A percentile compares a stretch with the other conserved stretches of the same genome.
Evolutionary conservation across 2,113 vertebrate genomes (phyloP).

Genomic region (Gracilinanus agilis): DNA sequence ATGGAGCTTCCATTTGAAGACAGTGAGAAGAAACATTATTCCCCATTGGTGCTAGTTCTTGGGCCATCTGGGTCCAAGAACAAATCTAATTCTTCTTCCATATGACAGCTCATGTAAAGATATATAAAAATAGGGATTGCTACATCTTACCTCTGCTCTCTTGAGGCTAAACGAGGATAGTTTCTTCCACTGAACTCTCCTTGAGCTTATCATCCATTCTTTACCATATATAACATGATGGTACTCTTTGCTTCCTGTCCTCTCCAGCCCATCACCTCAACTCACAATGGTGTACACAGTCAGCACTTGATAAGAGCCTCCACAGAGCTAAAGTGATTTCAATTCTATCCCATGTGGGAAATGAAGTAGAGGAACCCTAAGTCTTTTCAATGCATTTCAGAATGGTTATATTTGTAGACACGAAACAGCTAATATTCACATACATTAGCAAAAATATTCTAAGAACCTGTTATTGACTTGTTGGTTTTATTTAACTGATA

Average conservation of each 20-base stretch:
- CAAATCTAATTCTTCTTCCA: slow-evolving; percentile 38
- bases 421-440: background rate
- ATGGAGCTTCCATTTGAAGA: background rate
- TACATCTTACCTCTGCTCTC: background rate
- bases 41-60: background rate
- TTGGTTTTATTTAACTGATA: background rate
- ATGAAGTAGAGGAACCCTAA: background rate
- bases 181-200: background rate
- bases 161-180: background rate
- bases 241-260: background rate
- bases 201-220: background rate
- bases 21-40: background rate
- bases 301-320: background rate
- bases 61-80: slow-evolving; percentile 44
- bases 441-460: background rate
- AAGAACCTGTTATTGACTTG: background rate
- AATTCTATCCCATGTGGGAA: background rate
- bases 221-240: background rate
- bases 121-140: slow-evolving; percentile 36
- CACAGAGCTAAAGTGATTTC: background rate
- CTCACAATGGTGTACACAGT: background rate
- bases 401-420: background rate
- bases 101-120: slow-evolving; percentile 44
- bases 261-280: background rate
- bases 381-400: background rate